These are phyloP conservation scores for Zosterops pallidus DNA, from an alignment of 2,113 vertebrate genomes.

Conservation along the genomic window DNA sequence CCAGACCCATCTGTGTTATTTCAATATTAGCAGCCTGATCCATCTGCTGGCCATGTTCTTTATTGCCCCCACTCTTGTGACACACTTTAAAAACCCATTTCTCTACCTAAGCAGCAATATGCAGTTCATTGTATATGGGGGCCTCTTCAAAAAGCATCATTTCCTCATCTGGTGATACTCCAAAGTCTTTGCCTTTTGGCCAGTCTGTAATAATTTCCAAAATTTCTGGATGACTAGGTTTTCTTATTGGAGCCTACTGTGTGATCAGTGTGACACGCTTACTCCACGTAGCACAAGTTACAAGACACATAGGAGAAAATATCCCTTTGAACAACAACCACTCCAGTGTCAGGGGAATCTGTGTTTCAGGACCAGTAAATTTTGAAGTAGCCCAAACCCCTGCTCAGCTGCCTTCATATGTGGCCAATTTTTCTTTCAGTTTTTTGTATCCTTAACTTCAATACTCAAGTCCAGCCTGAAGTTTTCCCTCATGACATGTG, in stretches of 20 bases:
- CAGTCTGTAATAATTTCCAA: not conserved
- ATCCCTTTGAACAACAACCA: not conserved
- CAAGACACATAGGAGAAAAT: not conserved
- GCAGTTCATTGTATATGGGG: accelerated
- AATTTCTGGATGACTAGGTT: not conserved
- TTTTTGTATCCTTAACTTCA: not conserved
- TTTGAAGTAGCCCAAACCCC: not conserved
- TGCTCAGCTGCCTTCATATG: not conserved
- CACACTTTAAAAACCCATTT: not conserved
- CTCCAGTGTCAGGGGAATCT: not conserved
- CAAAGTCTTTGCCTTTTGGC: not conserved
- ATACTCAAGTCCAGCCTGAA: not conserved
- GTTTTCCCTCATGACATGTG: not conserved
- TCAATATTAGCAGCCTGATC: not conserved
- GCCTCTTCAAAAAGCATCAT: not conserved
- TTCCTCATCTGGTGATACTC: not conserved
- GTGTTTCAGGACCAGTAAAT: not conserved
- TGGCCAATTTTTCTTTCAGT: no score
- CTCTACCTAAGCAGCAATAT: not conserved
- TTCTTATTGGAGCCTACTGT: not conserved
- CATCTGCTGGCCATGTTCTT: not conserved
- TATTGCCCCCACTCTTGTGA: no score
- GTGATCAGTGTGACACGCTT: not conserved
- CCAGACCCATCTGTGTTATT: not conserved
- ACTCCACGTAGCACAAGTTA: not conserved